phyloP scores from a whole-genome alignment of 1,140 invertebrate genomes.

The Drosophila equinoxialis region DNA sequence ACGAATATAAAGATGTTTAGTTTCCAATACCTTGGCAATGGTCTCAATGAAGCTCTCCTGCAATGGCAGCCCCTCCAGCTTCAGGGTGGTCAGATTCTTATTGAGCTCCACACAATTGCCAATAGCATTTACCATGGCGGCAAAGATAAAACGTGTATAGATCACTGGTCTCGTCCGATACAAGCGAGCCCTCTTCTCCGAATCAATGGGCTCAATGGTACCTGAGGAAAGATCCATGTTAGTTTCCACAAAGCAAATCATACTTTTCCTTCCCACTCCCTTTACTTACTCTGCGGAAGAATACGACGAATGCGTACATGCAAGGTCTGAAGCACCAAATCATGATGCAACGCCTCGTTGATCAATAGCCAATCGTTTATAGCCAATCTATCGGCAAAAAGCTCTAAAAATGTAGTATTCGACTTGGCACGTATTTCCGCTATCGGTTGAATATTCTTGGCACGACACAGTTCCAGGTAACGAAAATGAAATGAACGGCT shows the following conservation, averaged over 20 bases:
- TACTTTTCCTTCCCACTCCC: no score
- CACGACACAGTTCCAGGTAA: conserved; percentile 75
- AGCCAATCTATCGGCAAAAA: conserved; percentile 86
- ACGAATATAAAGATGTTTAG: background rate
- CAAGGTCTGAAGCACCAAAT: conserved; percentile 85
- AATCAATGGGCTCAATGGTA: conserved; percentile 85
- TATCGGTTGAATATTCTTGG: conserved; percentile 72
- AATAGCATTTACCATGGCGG: conserved; percentile 84
- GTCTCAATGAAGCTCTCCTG: conserved; percentile 84
- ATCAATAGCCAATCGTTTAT: conserved; percentile 87
- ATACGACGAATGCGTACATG: conserved; percentile 82
- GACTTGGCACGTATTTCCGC: conserved; percentile 76
- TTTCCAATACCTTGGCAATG: conserved; percentile 78
- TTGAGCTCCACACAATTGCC: conserved; percentile 84
- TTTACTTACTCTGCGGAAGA: conserved; percentile 62
- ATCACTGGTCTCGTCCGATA: conserved; percentile 83
- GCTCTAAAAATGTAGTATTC: conserved; percentile 84
- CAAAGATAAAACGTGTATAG: conserved; percentile 84
- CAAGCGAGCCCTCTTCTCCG: conserved; percentile 84
- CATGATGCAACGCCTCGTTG: conserved; percentile 85
- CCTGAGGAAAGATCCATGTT: conserved; percentile 16
- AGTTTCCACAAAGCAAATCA: background rate
- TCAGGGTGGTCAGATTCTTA: conserved; percentile 84
- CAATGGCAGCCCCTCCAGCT: conserved; percentile 86
- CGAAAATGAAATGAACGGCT: conserved; percentile 78